phyloP scores from a whole-genome alignment of 1,140 invertebrate species.

The Schlechtendalia chinensis region DNA sequence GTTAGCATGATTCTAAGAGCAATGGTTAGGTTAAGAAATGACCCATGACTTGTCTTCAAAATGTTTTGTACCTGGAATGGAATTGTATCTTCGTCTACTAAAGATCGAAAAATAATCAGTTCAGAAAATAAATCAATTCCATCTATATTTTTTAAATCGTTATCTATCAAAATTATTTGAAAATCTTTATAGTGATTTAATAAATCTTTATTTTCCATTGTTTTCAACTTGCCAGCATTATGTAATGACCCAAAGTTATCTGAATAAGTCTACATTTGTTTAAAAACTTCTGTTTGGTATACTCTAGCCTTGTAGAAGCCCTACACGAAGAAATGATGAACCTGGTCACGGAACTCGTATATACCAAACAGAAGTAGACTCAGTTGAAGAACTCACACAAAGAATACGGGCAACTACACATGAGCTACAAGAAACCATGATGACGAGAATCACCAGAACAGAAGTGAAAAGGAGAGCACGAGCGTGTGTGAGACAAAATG shows the following conservation, averaged over 20 bases:
- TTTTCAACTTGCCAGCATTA: background rate
- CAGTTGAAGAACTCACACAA: too few species aligned
- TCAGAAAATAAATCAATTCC: conserved; percentile 1
- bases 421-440: too few species aligned
- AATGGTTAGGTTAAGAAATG: background rate
- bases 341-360: too few species aligned
- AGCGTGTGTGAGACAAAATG: too few species aligned
- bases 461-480: too few species aligned
- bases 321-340: too few species aligned
- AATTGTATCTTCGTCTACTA: background rate
- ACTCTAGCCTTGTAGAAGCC: too few species aligned
- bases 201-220: background rate
- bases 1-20: conserved; percentile 3
- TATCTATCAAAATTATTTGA: background rate
- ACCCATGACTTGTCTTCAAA: background rate
- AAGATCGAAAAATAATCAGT: too few species aligned
- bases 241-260: background rate
- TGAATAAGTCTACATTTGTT: background rate
- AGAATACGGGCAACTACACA: too few species aligned
- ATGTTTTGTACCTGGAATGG: background rate
- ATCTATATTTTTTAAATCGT: background rate
- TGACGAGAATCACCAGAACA: too few species aligned
- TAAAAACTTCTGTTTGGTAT: too few species aligned
- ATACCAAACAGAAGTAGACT: too few species aligned
- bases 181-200: conserved; percentile 7